phyloP scores from a whole-genome alignment of 2,113 vertebrate species.

The Zosterops borbonicus region DNA sequence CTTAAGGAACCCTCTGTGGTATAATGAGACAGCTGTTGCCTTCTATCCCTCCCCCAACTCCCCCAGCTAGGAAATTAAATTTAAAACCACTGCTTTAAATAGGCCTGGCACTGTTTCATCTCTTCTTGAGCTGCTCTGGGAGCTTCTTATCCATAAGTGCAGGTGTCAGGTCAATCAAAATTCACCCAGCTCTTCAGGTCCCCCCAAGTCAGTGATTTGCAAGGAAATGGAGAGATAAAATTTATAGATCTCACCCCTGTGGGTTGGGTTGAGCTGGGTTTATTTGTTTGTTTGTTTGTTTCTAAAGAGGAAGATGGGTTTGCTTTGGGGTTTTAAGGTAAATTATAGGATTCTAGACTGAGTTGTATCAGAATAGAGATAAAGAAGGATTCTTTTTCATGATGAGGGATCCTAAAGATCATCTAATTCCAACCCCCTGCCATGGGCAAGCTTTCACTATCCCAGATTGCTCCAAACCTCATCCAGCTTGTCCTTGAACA shows the following conservation, averaged over 20 bases:
- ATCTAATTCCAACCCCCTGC: neutral
- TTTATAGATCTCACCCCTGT: neutral
- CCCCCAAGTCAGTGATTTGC: neutral
- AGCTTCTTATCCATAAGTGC: slow-evolving; percentile 9
- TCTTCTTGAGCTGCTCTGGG: slow-evolving; percentile 23
- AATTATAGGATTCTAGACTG: neutral
- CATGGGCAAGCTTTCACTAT: neutral
- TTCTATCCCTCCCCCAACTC: neutral
- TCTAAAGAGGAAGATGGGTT: neutral
- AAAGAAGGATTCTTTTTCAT: neutral
- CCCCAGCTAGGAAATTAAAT: slow-evolving; percentile 55
- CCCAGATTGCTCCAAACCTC: neutral
- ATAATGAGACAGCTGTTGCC: slow-evolving; percentile 67
- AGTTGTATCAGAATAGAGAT: neutral
- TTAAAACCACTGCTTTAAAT: slow-evolving; percentile 63
- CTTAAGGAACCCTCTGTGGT: slow-evolving; percentile 49
- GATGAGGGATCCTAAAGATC: neutral
- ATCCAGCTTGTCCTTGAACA: neutral
- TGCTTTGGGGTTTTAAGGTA: neutral
- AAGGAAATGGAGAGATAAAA: neutral
- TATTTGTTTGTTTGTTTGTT: neutral
- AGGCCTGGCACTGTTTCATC: slow-evolving; percentile 31
- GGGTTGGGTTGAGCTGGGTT: neutral
- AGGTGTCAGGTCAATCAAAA: slow-evolving; percentile 49
- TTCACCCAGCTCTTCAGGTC: neutral